Conservation (phyloP, 2,888 invertebrate species). For the Eupithecia dodoneata region DNA sequence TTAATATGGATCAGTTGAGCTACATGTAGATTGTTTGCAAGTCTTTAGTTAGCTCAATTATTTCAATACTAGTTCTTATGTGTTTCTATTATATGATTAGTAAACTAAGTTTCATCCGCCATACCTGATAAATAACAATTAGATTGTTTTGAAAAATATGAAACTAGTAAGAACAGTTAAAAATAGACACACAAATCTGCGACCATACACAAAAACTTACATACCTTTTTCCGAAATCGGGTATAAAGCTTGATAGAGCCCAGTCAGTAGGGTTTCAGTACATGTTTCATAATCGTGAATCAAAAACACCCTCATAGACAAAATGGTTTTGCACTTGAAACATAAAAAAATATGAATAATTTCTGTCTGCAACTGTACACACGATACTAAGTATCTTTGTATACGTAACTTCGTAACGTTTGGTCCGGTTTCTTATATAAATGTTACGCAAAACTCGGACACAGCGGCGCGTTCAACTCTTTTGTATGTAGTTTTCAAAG, state of each 20-base stretch:
- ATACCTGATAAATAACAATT: neutral
- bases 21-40: too few species aligned
- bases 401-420: slow-evolving; percentile 58
- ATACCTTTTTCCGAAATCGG: neutral
- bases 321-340: slow-evolving; percentile 12
- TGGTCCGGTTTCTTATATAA: slow-evolving; percentile 75
- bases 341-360: slow-evolving; percentile 3
- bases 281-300: neutral
- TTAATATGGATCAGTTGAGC: too few species aligned
- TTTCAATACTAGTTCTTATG: too few species aligned
- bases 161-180: too few species aligned
- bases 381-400: slow-evolving; percentile 38
- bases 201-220: neutral
- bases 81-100: too few species aligned
- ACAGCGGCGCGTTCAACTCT: slow-evolving; percentile 45
- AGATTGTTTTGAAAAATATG: neutral
- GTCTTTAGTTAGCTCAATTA: too few species aligned
- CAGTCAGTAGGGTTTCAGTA: neutral
- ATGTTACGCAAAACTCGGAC: slow-evolving; percentile 67
- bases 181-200: neutral
- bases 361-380: slow-evolving; percentile 42
- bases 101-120: neutral
- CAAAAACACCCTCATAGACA: neutral
- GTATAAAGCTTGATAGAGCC: neutral
- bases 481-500: slow-evolving; percentile 40